These are phyloP conservation scores for Pseudomugil gertrudae DNA, from an alignment of 2,797 vertebrate genomes.

Conservation along the genomic window DNA sequence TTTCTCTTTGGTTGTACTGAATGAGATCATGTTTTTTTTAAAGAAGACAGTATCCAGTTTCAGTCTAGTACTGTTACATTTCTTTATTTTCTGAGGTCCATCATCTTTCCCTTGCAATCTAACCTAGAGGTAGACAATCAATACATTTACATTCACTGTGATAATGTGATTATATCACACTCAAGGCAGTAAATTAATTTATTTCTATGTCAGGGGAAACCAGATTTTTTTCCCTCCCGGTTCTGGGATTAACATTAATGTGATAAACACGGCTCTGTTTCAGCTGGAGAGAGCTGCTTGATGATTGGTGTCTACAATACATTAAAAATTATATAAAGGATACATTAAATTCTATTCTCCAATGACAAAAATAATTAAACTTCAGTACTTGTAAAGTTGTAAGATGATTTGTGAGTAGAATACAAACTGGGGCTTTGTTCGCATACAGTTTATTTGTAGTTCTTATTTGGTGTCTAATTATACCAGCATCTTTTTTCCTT, in stretches of 20 bases:
- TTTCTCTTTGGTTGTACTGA: constrained; percentile 15
- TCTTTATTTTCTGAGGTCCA: constrained; percentile 15
- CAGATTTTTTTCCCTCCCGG: constrained; percentile 32
- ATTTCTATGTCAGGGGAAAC: constrained; percentile 17
- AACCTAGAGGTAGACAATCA: constrained; percentile 24
- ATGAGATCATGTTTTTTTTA: constrained; percentile 23
- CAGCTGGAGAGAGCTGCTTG: constrained; percentile 14
- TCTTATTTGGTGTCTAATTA: background rate
- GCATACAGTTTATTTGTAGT: background rate
- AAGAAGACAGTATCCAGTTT: constrained; percentile 1
- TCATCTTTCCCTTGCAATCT: constrained; percentile 36
- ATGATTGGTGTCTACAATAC: constrained; percentile 14
- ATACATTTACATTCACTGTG: constrained; percentile 15
- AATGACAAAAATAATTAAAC: constrained; percentile 1
- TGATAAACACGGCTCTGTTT: constrained; percentile 21
- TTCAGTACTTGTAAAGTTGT: background rate
- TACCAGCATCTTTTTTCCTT: background rate
- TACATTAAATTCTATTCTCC: background rate
- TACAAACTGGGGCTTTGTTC: background rate
- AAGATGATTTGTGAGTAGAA: background rate
- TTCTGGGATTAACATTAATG: constrained; percentile 41
- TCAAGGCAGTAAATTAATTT: constrained; percentile 37
- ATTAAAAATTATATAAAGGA: background rate
- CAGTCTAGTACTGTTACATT: constrained; percentile 11
- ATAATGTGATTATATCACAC: constrained; percentile 47